These are phyloP conservation scores for Buphagus erythrorhynchus DNA, from an alignment of 2,797 vertebrate species.

Conservation along the genomic window DNA sequence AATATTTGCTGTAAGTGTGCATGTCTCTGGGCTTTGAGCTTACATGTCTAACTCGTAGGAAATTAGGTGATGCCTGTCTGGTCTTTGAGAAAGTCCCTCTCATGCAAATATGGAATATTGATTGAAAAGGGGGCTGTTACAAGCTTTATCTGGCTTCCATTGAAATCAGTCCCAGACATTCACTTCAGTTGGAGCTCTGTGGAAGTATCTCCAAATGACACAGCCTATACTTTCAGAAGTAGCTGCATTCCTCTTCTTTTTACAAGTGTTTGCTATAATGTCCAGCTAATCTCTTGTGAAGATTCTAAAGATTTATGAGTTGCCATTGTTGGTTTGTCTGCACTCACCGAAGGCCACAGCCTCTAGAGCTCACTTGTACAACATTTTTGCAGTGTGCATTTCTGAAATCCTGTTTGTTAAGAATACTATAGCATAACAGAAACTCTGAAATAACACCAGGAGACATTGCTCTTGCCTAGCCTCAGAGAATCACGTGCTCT, in stretches of 20 bases:
- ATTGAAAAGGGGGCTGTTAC: background rate
- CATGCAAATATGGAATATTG: background rate
- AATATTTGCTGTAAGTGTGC: background rate
- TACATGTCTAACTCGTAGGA: background rate
- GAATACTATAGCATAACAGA: conserved; percentile 25
- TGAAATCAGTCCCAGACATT: accelerated
- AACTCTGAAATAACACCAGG: conserved; percentile 8
- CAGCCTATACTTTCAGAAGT: background rate
- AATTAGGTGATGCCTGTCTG: background rate
- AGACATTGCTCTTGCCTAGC: conserved; percentile 18
- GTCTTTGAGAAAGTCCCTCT: background rate
- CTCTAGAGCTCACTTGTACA: conserved; percentile 19
- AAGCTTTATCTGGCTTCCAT: background rate
- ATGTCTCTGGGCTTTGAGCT: background rate
- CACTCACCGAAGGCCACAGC: background rate
- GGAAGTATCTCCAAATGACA: background rate
- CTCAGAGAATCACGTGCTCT: conserved; percentile 37
- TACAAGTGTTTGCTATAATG: conserved; percentile 6
- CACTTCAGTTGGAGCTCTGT: background rate
- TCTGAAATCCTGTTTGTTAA: conserved; percentile 46
- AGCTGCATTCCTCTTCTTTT: background rate
- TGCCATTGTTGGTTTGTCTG: background rate
- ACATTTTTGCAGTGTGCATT: background rate
- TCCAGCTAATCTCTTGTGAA: conserved; percentile 30
- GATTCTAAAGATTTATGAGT: conserved; percentile 37